Base-by-base conservation (phyloP, 2,888 invertebrate genomes). In the Folsomia manolachei region DNA sequence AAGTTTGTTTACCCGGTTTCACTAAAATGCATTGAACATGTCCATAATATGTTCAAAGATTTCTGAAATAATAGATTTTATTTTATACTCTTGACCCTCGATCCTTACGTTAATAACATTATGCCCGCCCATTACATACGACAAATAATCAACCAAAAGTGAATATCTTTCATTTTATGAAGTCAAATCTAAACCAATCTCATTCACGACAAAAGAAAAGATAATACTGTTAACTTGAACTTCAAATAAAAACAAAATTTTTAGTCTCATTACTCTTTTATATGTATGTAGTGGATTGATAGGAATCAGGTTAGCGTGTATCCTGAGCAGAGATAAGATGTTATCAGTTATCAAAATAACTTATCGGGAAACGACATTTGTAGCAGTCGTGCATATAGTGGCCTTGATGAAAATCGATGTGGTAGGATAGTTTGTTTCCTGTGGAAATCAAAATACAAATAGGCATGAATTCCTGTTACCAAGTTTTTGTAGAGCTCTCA, bases 401-500 rank as follows among this genome's bases (percentile, higher is more conserved):
- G 51, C 2, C 2, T 11, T 51, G 23, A 60, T 60, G 60, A 7
- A 21, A n/a, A 60, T 70, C 71, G 75, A 72, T 75, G 39, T 72
- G 75, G 39, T 56, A 11, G n/a, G 9, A 14, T 52, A 69, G 76
- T 76, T 76, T 74, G 74, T 74, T 76, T 72, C 39, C 4, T 76
- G 76, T 73, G 66, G 72, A 74, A 74, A 76, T 74, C 72, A 67
- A 72, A 74, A 76, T 74, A 74, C 39, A 39, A 39, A 39, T 39
- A 39, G 39, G 72, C 74, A 76, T 76, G 76, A 74, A 74, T 66
- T 72, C 69, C 69, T 72, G 74, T 76, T 76, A 72, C 74, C 76
- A 76, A 72, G 73, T 77, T 73, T 76, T 76, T 73, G 69, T 75
- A 73, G 76, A 71, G 71, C 74, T 71, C 7, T n/a, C n/a, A n/a